Evolutionary conservation across 1,140 invertebrate genomes (phyloP), one percentile per base, ranked within the genome.

Genomic region (Ganaspis sp.): DNA sequence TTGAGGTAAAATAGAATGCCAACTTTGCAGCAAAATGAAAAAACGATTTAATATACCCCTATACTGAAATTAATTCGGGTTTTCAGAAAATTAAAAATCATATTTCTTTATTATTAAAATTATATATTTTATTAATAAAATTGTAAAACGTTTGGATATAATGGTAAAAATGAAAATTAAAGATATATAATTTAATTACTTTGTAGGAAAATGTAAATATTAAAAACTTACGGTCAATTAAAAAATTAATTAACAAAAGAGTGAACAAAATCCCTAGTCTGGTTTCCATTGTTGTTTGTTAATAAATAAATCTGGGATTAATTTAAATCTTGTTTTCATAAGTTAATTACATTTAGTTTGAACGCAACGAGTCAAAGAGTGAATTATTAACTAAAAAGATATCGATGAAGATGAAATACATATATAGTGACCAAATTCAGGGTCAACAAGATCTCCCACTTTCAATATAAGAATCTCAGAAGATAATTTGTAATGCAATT

Each of bases 391-490:
- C 58, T 64, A 15, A 26, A 26, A 9, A 17, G 21, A 15, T 64
- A n/a, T n/a, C 58, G n/a, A 64, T 64, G 58, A 64, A 29, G 58
- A 64, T 64, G 23, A 26, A 29, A 29, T 64, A 15, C 12, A 64
- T 26, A 29, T 64, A 64, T 12, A 15, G 11, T 64, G 26, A 70
- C 34, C 73, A 70, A 75, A 58, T 58, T 23, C 80, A 79, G 77
- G 80, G 77, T 79, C 75, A 77, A 75, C 76, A 73, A 72, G 75
- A 29, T 82, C 80, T 77, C 80, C 80, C 80, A 78, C 80, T 72
- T 74, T 70, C 23, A n/a, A n/a, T n/a, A n/a, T n/a, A n/a, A n/a
- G n/a, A n/a, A n/a, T n/a, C n/a, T n/a, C n/a, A n/a, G n/a, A n/a
- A n/a, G n/a, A n/a, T n/a, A n/a, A n/a, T n/a, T n/a, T n/a, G n/a